Evolutionary conservation across 2,888 invertebrate species (phyloP).

Genomic region (Amiota mariae): DNA sequence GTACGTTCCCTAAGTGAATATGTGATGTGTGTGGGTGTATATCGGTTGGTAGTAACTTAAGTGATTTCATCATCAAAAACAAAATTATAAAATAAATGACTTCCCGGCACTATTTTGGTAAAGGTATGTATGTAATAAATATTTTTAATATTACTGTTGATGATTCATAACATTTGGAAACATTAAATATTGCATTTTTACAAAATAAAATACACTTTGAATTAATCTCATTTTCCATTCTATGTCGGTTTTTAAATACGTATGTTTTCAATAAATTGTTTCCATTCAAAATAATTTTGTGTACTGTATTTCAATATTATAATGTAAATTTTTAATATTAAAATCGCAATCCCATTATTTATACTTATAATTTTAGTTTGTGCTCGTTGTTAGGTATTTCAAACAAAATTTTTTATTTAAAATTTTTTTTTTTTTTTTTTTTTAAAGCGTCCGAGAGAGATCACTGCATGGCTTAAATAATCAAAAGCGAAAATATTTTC

Average conservation of each 20-base stretch:
- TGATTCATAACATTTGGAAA: neutral
- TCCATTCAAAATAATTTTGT: neutral
- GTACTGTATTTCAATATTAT: too few relatives aligned
- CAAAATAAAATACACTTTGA: too few relatives aligned
- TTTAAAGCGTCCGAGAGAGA: conserved; percentile 72
- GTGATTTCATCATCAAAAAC: too few relatives aligned
- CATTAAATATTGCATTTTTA: too few relatives aligned
- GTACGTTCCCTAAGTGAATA: too few relatives aligned
- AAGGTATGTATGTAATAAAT: conserved; percentile 68
- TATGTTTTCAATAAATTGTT: conserved; percentile 7
- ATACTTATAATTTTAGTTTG: neutral
- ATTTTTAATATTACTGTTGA: conserved; percentile 33
- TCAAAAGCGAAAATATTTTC: conserved; percentile 38
- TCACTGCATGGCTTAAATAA: conserved; percentile 74
- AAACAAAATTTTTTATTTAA: conserved; percentile 31
- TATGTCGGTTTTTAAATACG: too few relatives aligned
- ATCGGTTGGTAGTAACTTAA: too few relatives aligned
- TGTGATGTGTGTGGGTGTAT: too few relatives aligned
- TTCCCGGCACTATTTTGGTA: conserved; percentile 74
- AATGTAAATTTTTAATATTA: too few relatives aligned
- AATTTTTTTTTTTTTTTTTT: conserved; percentile 29
- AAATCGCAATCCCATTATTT: too few relatives aligned
- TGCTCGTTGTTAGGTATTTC: neutral
- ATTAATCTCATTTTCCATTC: too few relatives aligned
- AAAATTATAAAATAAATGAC: conserved; percentile 67